A percentile compares a stretch with the other conserved stretches of the same genome.
These are phyloP conservation scores for Oryzaephilus surinamensis DNA, from an alignment of 1,140 invertebrate genomes.

Conservation along the genomic window DNA sequence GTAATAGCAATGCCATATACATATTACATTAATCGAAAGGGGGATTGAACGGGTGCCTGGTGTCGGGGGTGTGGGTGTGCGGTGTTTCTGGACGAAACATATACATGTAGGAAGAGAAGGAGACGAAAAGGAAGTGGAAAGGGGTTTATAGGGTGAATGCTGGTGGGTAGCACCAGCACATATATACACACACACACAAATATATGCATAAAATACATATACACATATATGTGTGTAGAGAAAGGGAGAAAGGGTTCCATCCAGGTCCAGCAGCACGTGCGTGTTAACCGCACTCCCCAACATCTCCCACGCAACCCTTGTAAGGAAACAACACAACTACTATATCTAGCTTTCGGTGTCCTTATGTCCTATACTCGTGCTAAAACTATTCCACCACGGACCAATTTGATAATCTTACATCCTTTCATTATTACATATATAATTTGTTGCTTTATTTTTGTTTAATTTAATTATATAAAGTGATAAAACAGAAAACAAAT, in stretches of 20 bases:
- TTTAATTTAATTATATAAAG: too few species aligned
- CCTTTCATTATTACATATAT: too few species aligned
- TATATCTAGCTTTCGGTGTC: conserved; percentile 25
- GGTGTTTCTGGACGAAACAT: conserved; percentile 16
- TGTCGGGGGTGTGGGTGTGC: conserved; percentile 10
- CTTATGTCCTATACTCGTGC: conserved; percentile 6
- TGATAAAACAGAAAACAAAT: too few species aligned
- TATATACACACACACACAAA: too few species aligned
- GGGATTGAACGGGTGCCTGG: conserved; percentile 9
- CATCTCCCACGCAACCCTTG: conserved; percentile 28
- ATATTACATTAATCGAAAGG: conserved; percentile 23
- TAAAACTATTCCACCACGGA: conserved; percentile 17
- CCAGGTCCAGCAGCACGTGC: conserved; percentile 29
- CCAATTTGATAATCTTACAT: too few species aligned
- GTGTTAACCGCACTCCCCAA: conserved; percentile 31
- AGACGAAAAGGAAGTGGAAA: neutral
- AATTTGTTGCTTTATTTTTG: too few species aligned
- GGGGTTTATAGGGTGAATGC: neutral
- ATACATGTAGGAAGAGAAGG: conserved; percentile 7
- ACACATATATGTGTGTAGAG: too few species aligned
- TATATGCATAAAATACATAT: too few species aligned
- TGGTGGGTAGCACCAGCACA: too few species aligned
- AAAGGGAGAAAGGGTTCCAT: neutral
- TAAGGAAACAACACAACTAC: conserved; percentile 33
- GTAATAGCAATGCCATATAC: conserved; percentile 14